Base-by-base conservation (phyloP, 2,797 vertebrate species). In the Protosalanx chinensis region DNA sequence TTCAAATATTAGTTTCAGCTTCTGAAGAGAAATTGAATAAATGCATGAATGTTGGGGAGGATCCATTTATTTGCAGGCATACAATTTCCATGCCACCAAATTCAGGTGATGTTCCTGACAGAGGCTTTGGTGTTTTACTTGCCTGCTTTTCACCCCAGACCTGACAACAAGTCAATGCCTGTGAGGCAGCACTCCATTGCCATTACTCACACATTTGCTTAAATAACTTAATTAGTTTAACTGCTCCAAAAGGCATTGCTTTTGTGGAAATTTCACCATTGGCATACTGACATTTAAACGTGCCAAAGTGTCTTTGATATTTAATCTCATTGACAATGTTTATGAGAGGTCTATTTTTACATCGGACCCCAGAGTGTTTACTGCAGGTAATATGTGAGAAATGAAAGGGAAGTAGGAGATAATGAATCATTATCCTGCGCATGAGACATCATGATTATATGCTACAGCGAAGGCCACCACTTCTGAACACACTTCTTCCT, bases 141-240 rank as follows among this genome's bases (percentile, higher is more conserved):
- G 37, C 27, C 56, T 13, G 8, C 35, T 6, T 20, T 13, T 72
- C 53, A 61, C 18, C 66, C 15, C 63, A 62, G 41, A 46, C 69
- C 75, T 59, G 53, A 23, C 72, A 62, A 58, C 64, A 72, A 76
- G 77, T 85, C 74, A 82, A 51, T 58, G 53, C 60, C 71, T 68
- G 69, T 70, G 76, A 81, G 60, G 3, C 3, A 67, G 57, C 32
- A 13, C 68, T 74, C 70, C 72, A 23, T 35, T 37, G 49, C 70
- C 60, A 76, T 74, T 73, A 77, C 79, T 75, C 41, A 71, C 73
- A 69, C 73, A 77, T 81, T 81, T 81, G 77, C 72, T 65, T 67
- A 78, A 80, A 71, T 73, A 29, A 66, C 68, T 67, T 73, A 72
- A 81, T 79, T 73, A 67, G 68, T 87, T 71, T 82, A 84, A 82